phyloP scores from a whole-genome alignment of 2,797 vertebrate genomes.

The Channallabes apus region DNA sequence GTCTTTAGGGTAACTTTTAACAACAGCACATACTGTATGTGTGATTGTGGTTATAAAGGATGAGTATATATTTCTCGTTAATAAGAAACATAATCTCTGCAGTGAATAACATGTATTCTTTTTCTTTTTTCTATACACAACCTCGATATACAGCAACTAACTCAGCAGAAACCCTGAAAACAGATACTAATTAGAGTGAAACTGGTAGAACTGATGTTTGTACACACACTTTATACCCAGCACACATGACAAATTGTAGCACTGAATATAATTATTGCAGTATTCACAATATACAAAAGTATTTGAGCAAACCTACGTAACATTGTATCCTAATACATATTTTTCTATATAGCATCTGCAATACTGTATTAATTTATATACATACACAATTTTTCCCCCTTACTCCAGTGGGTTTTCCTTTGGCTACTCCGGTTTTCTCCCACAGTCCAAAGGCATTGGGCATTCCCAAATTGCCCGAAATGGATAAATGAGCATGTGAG shows the following conservation, averaged over 20 bases:
- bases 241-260: not conserved
- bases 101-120: not conserved
- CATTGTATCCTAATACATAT: too few species aligned
- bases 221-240: not conserved
- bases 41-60: not conserved
- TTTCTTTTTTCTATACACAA: not conserved
- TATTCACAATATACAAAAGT: not conserved
- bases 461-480: too few species aligned
- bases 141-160: not conserved
- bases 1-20: not conserved
- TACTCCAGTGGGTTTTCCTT: too few species aligned
- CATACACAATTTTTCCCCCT: too few species aligned
- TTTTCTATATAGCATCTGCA: too few species aligned
- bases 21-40: not conserved
- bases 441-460: too few species aligned
- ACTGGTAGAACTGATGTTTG: constrained; percentile 10
- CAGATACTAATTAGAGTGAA: constrained; percentile 22
- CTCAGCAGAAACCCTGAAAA: constrained; percentile 9
- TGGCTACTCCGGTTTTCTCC: too few species aligned
- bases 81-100: constrained; percentile 21
- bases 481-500: too few species aligned
- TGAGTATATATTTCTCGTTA: constrained; percentile 8
- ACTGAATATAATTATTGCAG: not conserved
- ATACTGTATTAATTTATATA: too few species aligned
- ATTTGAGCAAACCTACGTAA: too few species aligned